Evolutionary conservation across 2,888 invertebrate species (phyloP).

Genomic region (Eudasyphora cyanicolor): DNA sequence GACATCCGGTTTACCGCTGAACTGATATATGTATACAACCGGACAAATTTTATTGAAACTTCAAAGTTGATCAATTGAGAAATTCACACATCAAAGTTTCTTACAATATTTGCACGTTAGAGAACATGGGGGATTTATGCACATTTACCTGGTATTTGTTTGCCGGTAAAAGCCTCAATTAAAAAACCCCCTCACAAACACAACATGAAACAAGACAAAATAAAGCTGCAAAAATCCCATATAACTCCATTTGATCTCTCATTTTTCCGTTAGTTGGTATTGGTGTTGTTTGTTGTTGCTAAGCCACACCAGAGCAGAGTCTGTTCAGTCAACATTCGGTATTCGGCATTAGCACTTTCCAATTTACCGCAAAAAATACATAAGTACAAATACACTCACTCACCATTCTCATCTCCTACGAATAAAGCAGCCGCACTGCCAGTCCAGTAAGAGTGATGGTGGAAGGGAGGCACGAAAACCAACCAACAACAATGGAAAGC

Average conservation of each 20-base stretch:
- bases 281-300: neutral
- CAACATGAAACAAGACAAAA: neutral
- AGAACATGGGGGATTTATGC: too few species aligned
- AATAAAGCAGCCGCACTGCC: neutral
- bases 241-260: constrained; percentile 20
- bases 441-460: neutral
- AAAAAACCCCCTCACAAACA: neutral
- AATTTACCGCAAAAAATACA: constrained; percentile 55
- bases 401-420: neutral
- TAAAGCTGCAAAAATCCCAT: neutral
- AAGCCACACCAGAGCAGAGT: neutral
- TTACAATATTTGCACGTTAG: too few species aligned
- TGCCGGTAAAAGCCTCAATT: neutral
- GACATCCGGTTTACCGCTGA: too few species aligned
- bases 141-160: neutral
- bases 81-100: too few species aligned
- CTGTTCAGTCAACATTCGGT: too few species aligned
- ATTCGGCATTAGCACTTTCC: constrained; percentile 48
- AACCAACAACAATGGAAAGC: neutral
- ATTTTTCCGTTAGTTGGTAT: neutral
- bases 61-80: too few species aligned
- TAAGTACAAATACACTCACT: constrained; percentile 3
- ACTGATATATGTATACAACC: too few species aligned
- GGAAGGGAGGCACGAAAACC: neutral
- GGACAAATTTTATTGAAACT: too few species aligned